Percentiles rank a stretch among this genome's conserved stretches.
Evolutionary conservation across 2,888 invertebrate genomes (phyloP).

Genomic region (Ophion ellenae): DNA sequence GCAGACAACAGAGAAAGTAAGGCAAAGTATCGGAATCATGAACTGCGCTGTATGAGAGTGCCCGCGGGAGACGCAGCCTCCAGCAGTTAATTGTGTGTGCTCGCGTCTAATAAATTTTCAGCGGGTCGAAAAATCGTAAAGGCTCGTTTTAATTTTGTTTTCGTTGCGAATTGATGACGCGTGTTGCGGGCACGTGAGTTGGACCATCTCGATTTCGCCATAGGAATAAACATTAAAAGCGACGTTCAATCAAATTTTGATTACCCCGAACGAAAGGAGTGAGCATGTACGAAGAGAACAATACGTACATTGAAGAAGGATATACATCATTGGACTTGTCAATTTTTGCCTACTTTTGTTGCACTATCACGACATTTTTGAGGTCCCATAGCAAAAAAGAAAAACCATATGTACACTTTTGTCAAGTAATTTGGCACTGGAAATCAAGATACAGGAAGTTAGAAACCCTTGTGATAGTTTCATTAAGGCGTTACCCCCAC

Average conservation of each 20-base stretch:
- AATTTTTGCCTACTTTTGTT: not conserved
- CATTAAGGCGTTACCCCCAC: too few relatives aligned
- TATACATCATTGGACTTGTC: too few relatives aligned
- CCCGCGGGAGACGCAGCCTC: conserved; percentile 32
- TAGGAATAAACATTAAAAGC: not conserved
- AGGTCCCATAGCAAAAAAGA: too few relatives aligned
- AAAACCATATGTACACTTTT: too few relatives aligned
- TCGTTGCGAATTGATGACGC: not conserved
- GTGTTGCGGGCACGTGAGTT: not conserved
- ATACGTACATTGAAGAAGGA: not conserved
- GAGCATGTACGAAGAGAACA: not conserved
- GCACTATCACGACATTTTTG: too few relatives aligned
- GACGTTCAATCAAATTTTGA: not conserved
- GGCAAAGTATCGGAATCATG: conserved; percentile 55
- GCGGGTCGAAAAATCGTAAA: not conserved
- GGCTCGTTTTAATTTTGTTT: not conserved
- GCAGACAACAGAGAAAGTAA: conserved; percentile 63
- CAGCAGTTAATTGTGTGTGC: conserved; percentile 1
- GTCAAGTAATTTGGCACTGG: not conserved
- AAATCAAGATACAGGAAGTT: not conserved
- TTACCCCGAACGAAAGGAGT: not conserved
- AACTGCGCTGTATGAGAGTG: conserved; percentile 47
- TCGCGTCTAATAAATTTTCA: conserved; percentile 13
- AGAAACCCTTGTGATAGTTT: too few relatives aligned
- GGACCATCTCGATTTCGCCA: not conserved